Conservation (phyloP, 2,113 vertebrate genomes). For the Camelus bactrianus region DNA sequence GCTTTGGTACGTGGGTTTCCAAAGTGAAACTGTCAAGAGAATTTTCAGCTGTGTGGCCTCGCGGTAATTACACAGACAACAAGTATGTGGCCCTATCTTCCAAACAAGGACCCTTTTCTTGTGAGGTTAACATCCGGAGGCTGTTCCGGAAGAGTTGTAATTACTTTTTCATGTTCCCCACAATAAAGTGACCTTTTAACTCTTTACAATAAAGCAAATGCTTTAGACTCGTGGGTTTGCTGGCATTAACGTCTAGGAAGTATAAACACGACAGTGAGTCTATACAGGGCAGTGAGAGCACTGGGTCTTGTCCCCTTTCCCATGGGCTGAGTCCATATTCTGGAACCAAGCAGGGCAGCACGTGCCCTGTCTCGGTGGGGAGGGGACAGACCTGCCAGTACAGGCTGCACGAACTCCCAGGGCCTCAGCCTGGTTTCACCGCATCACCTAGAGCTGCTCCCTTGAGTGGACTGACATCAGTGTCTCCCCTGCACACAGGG, state of each 20-base stretch:
- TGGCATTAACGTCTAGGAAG: background rate
- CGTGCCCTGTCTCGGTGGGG: background rate
- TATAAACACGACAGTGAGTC: background rate
- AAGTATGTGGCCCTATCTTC: background rate
- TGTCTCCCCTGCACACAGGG: background rate
- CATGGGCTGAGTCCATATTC: background rate
- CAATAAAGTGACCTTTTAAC: conserved; percentile 47
- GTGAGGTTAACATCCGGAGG: conserved; percentile 25
- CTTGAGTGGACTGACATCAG: rapidly evolving
- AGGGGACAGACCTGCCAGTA: rapidly evolving
- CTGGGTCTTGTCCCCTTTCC: background rate
- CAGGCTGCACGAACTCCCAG: too few relatives aligned
- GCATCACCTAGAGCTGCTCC: background rate
- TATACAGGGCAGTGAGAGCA: rapidly evolving
- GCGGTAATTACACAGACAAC: background rate
- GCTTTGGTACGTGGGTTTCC: background rate
- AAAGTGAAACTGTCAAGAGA: conserved; percentile 8
- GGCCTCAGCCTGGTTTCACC: background rate
- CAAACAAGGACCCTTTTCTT: conserved; percentile 51
- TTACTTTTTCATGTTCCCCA: conserved; percentile 39
- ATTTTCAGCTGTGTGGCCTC: background rate
- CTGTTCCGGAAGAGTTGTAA: background rate
- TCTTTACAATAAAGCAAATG: background rate
- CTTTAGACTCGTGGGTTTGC: background rate
- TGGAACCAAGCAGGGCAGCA: background rate